Conservation (phyloP, 1,140 invertebrate genomes). For the Yoshiicerus persimilis region DNA sequence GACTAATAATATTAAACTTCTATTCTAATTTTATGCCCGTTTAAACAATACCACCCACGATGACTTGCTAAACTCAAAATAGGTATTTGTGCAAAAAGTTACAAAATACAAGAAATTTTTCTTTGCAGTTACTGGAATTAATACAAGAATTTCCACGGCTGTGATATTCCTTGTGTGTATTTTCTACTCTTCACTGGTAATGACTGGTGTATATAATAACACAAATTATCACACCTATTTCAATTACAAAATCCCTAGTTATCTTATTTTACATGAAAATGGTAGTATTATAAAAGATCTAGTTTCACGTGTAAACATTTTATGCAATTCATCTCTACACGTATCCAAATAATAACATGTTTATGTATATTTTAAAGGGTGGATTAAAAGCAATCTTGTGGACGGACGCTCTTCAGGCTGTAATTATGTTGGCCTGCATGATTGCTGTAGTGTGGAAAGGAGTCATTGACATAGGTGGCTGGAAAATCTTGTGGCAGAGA, state of each 20-base stretch:
- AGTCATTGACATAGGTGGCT: conserved; percentile 56
- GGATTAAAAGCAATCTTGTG: conserved; percentile 52
- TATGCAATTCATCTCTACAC: too few relatives aligned
- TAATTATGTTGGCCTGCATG: conserved; percentile 57
- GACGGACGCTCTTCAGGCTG: conserved; percentile 61
- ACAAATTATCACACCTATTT: not conserved
- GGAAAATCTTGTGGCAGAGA: conserved; percentile 55
- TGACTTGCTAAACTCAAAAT: too few relatives aligned
- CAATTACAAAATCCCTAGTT: too few relatives aligned
- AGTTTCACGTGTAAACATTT: not conserved
- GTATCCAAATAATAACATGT: too few relatives aligned
- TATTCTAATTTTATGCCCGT: too few relatives aligned
- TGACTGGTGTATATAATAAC: too few relatives aligned
- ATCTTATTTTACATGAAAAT: not conserved
- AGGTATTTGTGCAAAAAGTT: too few relatives aligned
- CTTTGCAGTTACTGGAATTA: conserved; percentile 72
- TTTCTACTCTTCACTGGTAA: conserved; percentile 83
- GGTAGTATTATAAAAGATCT: not conserved
- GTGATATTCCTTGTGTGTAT: conserved; percentile 87
- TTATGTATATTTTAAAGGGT: conserved; percentile 31
- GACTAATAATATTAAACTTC: too few relatives aligned
- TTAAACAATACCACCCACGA: too few relatives aligned
- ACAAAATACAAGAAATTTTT: too few relatives aligned
- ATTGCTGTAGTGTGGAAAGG: conserved; percentile 58
- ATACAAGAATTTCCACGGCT: conserved; percentile 75